Evolutionary conservation across 2,888 invertebrate species (phyloP), one percentile per base, ranked within the genome.

Genomic region (Cheilosia variabilis): DNA sequence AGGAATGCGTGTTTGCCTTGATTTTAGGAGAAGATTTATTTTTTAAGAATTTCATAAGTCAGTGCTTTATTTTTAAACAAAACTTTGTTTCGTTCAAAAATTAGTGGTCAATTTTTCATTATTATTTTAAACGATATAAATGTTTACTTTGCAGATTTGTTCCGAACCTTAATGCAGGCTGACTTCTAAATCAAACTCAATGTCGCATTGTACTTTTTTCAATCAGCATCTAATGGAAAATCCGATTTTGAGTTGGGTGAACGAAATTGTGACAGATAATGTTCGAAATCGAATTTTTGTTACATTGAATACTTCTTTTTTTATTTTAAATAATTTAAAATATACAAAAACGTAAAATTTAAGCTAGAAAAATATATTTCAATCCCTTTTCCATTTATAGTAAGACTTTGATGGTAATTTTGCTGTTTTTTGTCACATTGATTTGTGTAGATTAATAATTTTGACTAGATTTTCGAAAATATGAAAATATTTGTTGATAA

Each of bases 381-480:
- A 75, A 55, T 57, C 17, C 4, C 65, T 4, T 57, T 24, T 52
- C 53, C 19, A 19, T 55, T 50, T 58, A 4, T 4, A 2, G 47
- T 58, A 17, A 17, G 17, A n/a, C 43, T 31, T 72, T 60, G 19
- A 65, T 31, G 63, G n/a, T 55, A 4, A 5, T 34, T 53, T 43
- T 19, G 63, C 22, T 55, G 5, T 3, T 22, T 45, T 43, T 22
- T 52, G 24, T 27, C 10, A 41, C 65, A 79, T 80, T 84, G 75
- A 53, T 31, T 81, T 77, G 76, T 58, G 60, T 71, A 62, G 31
- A 71, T 57, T 62, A 24, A 62, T 31, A 77, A 86, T 76, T 86
- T 86, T 86, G 86, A 86, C 86, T 86, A 86, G 86, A 76, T 62
- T 68, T 72, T 77, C 72, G 57, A 71, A 86, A 81, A 72, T 50